A percentile compares a stretch with the other conserved stretches of the same genome.
phyloP scores from a whole-genome alignment of 2,888 invertebrate genomes.

The Syrista parreyssii region DNA sequence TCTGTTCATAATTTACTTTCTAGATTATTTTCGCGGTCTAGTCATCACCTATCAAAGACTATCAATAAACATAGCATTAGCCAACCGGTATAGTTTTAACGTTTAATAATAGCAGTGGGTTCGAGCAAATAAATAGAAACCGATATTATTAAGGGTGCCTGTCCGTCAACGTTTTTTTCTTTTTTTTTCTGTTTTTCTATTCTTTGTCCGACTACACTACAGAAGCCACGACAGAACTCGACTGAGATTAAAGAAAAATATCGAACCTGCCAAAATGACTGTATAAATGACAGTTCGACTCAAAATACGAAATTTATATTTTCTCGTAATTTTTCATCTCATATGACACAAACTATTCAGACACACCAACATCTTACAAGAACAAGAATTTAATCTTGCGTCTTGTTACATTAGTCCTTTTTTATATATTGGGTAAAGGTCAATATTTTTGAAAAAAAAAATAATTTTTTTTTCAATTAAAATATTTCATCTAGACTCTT shows the following conservation, averaged over 20 bases:
- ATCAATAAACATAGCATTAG: not conserved
- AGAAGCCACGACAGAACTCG: not conserved
- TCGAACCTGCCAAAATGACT: not conserved
- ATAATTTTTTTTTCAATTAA: not conserved
- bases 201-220: not conserved
- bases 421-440: not conserved
- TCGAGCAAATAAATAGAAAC: conserved; percentile 5
- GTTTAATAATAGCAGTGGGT: not conserved
- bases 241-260: not conserved
- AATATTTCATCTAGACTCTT: not conserved
- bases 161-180: not conserved
- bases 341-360: not conserved
- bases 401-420: no score
- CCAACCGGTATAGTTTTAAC: not conserved
- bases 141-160: not conserved
- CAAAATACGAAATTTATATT: not conserved
- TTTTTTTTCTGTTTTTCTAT: not conserved
- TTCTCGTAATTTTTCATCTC: not conserved
- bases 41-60: not conserved
- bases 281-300: not conserved
- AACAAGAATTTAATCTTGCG: no score
- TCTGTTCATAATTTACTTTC: not conserved
- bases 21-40: not conserved
- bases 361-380: not conserved
- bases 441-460: not conserved